These are phyloP conservation scores for Enteromius viviparus DNA, from an alignment of 2,797 vertebrate genomes.

Conservation along the genomic window DNA sequence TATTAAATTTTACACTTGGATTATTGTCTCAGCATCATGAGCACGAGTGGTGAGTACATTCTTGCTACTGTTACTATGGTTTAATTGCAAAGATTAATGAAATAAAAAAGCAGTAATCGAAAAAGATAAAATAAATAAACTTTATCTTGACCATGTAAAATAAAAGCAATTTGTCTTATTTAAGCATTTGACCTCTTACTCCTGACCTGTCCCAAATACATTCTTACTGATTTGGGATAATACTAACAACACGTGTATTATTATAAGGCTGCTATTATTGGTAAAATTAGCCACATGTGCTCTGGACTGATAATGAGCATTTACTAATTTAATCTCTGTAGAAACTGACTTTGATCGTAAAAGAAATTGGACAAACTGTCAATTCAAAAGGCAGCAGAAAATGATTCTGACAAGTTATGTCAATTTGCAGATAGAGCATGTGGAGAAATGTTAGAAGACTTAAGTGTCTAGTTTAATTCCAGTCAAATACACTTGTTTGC, in stretches of 20 bases:
- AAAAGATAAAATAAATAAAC: neutral
- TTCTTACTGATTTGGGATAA: neutral
- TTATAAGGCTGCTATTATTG: neutral
- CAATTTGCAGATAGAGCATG: neutral
- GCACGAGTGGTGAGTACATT: slow-evolving; percentile 79
- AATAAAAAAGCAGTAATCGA: neutral
- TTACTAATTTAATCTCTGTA: neutral
- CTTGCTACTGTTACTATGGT: slow-evolving; percentile 23
- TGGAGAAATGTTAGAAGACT: neutral
- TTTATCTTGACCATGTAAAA: slow-evolving; percentile 15
- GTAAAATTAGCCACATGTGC: neutral
- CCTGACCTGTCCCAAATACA: slow-evolving; percentile 7
- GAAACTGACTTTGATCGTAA: neutral
- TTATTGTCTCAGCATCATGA: slow-evolving; percentile 76
- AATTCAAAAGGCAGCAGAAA: neutral
- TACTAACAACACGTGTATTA: neutral
- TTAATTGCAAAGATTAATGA: neutral
- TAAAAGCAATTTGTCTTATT: slow-evolving; percentile 1
- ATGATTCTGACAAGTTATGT: neutral
- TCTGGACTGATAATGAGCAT: neutral
- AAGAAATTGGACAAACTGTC: neutral
- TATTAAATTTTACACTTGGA: slow-evolving; percentile 64
- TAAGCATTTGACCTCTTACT: slow-evolving; percentile 7
- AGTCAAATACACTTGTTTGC: neutral
- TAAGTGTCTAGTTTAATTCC: neutral